A percentile compares a stretch with the other conserved stretches of the same genome.
Conservation (phyloP, 1,140 invertebrate species). For the Littorina saxatilis region DNA sequence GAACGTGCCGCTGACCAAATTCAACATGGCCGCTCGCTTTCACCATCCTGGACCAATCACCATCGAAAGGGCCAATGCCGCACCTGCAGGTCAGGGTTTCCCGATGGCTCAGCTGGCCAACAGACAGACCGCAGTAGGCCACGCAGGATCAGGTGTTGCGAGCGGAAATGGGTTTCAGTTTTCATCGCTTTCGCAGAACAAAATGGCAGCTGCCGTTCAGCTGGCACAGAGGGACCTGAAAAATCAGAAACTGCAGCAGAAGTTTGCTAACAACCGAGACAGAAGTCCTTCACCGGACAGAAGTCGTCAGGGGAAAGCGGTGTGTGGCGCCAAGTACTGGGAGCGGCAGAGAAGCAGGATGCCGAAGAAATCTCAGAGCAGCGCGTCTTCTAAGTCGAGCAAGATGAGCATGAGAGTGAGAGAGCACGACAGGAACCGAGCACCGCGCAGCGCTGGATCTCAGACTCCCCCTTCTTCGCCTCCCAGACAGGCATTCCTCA, state of each 20-base stretch:
- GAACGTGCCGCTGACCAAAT: conserved; percentile 49
- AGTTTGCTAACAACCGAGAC: conserved; percentile 32
- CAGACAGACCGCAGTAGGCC: neutral
- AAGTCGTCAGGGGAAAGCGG: neutral
- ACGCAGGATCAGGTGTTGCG: neutral
- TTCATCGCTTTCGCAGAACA: conserved; percentile 51
- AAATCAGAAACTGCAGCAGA: conserved; percentile 45
- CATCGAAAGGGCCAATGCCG: conserved; percentile 48
- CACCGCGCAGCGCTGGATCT: conserved; percentile 43
- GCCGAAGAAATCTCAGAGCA: neutral
- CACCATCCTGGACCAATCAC: conserved; percentile 52
- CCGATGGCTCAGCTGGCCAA: conserved; percentile 15
- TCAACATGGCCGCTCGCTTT: conserved; percentile 48
- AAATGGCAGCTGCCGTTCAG: conserved; percentile 50
- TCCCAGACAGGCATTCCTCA: conserved; percentile 32
- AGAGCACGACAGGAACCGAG: conserved; percentile 51
- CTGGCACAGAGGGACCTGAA: conserved; percentile 56
- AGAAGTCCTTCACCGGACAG: neutral
- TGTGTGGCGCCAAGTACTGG: neutral
- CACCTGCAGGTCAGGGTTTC: neutral
- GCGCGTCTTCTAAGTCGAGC: neutral
- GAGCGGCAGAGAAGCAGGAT: neutral
- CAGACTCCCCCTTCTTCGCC: conserved; percentile 54
- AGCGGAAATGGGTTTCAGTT: conserved; percentile 20
- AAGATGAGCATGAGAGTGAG: conserved; percentile 33